Conservation (phyloP, 2,888 invertebrate species). For the Druceiella hillmani region DNA sequence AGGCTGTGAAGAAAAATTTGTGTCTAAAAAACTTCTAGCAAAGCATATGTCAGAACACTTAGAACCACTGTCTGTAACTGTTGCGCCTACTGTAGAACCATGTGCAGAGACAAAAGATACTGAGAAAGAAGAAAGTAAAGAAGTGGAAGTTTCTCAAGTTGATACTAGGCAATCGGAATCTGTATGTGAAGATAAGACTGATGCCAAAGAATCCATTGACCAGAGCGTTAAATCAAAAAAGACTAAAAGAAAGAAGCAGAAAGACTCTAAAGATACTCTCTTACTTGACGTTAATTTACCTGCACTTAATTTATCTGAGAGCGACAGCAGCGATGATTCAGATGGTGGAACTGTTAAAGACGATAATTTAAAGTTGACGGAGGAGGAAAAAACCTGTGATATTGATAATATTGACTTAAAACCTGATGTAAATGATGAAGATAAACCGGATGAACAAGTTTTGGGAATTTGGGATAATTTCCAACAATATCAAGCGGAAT, state of each 20-base stretch:
- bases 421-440: constrained; percentile 33
- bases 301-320: constrained; percentile 78
- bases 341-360: constrained; percentile 31
- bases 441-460: constrained; percentile 54
- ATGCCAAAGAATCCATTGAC: constrained; percentile 32
- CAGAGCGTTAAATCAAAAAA: constrained; percentile 33
- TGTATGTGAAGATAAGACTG: constrained; percentile 31
- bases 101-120: constrained; percentile 30
- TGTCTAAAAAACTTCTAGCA: constrained; percentile 70
- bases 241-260: constrained; percentile 42
- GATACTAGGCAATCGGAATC: constrained; percentile 32
- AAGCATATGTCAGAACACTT: constrained; percentile 66
- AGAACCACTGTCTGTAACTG: constrained; percentile 31
- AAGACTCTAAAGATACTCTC: constrained; percentile 46
- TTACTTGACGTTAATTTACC: constrained; percentile 60
- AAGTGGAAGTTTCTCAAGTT: constrained; percentile 34
- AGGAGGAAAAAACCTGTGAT: constrained; percentile 28
- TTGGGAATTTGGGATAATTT: constrained; percentile 75
- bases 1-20: constrained; percentile 69
- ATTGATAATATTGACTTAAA: constrained; percentile 27
- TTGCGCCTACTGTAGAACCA: too few species aligned
- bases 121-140: constrained; percentile 33
- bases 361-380: constrained; percentile 29
- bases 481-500: constrained; percentile 66
- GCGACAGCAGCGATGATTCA: constrained; percentile 71